Evolutionary conservation across 2,888 invertebrate genomes (phyloP), one percentile per base, ranked within the genome.

Genomic region (Sminthurinus aureus): DNA sequence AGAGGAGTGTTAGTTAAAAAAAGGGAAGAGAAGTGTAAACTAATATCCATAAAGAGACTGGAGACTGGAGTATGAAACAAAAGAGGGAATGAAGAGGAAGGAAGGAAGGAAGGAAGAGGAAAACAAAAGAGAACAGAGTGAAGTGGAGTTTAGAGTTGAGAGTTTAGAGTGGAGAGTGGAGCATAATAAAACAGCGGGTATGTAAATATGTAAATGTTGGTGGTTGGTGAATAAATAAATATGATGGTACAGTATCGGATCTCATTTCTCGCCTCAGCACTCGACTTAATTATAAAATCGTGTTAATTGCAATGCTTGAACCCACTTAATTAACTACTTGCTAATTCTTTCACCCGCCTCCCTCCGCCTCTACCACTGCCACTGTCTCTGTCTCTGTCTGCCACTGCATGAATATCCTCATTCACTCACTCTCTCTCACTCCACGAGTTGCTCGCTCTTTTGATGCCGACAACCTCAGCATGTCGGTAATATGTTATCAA

Each of bases 241-340:
- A 82, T 76, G 76, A 51, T 38, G 67, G 67, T 12, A 50, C 51
- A 76, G 83, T 80, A 78, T 78, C 78, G 78, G 79, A 83, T 78
- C 81, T 77, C 75, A 81, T 82, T 83, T 83, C 84, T 81, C 83
- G 85, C 81, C 77, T 85, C 52, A 79, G 78, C 84, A 84, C 86
- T 86, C 82, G 81, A 84, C 82, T 86, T 86, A 85, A 86, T 86
- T 86, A 86, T 85, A 75, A 84, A 84, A 82, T 83, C 81, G 83
- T 85, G 85, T 85, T 86, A 86, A 86, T 86, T 85, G 84, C 83
- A 83, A 83, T 79, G 81, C 86, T 85, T 85, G 83, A 79, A 78
- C 83, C 84, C 84, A 84, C 85, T 86, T 86, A 85, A 86, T 86
- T 85, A 86, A 85, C 84, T 84, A 69, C 75, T 74, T 22, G 79